Percentiles rank a stretch among this genome's conserved stretches.
Conservation (phyloP, 1,140 invertebrate genomes). For the fruit fly (Drosophila melanogaster) region DNA sequence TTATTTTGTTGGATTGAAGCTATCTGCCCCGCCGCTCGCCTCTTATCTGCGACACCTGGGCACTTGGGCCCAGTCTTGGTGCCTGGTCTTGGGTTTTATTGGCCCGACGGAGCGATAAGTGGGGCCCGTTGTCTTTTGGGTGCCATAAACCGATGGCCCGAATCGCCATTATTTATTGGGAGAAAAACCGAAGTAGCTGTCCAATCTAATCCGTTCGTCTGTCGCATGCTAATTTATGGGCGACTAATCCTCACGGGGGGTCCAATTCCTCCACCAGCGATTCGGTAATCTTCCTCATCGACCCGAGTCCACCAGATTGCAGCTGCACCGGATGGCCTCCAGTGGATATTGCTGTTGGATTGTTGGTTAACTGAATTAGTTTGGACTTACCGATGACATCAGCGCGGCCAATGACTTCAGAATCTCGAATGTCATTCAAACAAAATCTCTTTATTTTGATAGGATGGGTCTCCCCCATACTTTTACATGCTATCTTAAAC, state of each 20-base stretch:
- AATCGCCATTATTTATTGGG: slow-evolving; percentile 52
- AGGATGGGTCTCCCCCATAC: too few relatives aligned
- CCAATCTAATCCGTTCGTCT: slow-evolving; percentile 51
- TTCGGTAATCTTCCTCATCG: slow-evolving; percentile 23
- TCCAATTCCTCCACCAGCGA: slow-evolving; percentile 6
- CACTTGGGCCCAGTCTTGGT: background rate
- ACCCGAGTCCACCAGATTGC: slow-evolving; percentile 9
- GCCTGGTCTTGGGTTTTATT: background rate
- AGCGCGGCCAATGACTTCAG: slow-evolving; percentile 1
- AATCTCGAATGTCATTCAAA: too few relatives aligned
- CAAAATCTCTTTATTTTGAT: too few relatives aligned
- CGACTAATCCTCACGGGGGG: slow-evolving; percentile 11
- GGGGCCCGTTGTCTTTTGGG: slow-evolving; percentile 39
- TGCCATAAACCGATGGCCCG: background rate
- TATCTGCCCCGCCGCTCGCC: background rate
- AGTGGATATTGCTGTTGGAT: background rate
- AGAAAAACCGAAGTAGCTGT: slow-evolving; percentile 47
- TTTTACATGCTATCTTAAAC: background rate
- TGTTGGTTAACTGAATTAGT: too few relatives aligned
- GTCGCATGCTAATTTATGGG: slow-evolving; percentile 27
- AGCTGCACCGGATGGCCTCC: slow-evolving; percentile 33
- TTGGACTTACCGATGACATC: background rate
- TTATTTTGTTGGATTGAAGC: background rate
- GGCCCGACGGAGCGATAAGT: slow-evolving; percentile 5
- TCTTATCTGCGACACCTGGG: slow-evolving; percentile 7